A percentile compares a stretch with the other conserved stretches of the same genome.
These are phyloP conservation scores for Adela reaumurella DNA, from an alignment of 2,888 invertebrate species.

Conservation along the genomic window DNA sequence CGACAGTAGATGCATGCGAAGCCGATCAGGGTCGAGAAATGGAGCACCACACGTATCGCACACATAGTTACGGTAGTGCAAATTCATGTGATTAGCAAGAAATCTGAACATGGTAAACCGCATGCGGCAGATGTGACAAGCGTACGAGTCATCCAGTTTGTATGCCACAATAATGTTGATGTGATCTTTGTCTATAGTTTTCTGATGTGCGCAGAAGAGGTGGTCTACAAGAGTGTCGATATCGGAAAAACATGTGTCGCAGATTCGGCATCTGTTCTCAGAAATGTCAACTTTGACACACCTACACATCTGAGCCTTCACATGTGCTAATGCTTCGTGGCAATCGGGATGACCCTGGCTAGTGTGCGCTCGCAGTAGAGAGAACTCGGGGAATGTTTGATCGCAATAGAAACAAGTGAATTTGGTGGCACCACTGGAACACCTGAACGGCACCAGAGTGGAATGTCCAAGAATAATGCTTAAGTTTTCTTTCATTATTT, in stretches of 20 bases:
- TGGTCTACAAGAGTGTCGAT: not conserved
- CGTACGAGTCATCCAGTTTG: not conserved
- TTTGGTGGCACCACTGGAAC: not conserved
- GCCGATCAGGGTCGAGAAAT: slow-evolving; percentile 28
- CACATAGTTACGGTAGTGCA: slow-evolving; percentile 35
- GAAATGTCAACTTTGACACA: not conserved
- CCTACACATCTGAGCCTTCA: not conserved
- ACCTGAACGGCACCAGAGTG: not conserved
- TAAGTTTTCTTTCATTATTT: not conserved
- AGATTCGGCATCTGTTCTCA: not conserved
- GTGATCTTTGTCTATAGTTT: not conserved
- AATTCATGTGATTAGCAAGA: slow-evolving; percentile 23
- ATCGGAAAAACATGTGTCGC: not conserved
- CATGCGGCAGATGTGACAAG: not conserved
- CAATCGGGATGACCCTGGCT: not conserved
- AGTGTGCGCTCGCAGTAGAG: not conserved
- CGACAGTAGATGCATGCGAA: slow-evolving; percentile 27
- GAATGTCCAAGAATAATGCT: not conserved
- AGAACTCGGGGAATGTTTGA: not conserved
- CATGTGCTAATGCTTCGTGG: not conserved
- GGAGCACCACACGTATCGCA: slow-evolving; percentile 49
- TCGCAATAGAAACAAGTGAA: not conserved
- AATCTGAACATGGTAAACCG: not conserved
- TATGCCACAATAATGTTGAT: not conserved
- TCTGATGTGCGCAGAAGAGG: not conserved